phyloP scores from a whole-genome alignment of 2,797 vertebrate species.

The Acestrorhynchus altus region DNA sequence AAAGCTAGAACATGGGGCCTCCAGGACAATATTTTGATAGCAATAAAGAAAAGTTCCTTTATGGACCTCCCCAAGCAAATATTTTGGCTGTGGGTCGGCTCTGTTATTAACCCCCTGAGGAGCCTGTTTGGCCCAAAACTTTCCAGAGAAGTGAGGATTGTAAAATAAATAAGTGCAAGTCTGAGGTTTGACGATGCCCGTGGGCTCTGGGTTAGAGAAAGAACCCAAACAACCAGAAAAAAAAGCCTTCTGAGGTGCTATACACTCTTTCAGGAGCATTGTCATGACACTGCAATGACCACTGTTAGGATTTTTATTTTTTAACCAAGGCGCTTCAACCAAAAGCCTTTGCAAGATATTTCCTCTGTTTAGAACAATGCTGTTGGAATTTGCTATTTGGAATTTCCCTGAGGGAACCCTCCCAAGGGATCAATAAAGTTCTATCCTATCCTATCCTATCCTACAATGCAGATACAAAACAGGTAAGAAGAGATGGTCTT shows the following conservation, averaged over 20 bases:
- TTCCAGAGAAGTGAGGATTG: constrained; percentile 68
- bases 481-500: not conserved
- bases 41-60: constrained; percentile 75
- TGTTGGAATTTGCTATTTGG: not conserved
- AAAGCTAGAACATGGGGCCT: constrained; percentile 64
- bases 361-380: not conserved
- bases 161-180: constrained; percentile 64
- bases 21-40: constrained; percentile 78
- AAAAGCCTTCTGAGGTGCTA: constrained; percentile 13
- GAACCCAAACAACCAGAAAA: constrained; percentile 55
- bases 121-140: constrained; percentile 61
- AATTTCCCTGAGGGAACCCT: too few species aligned
- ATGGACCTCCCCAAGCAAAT: constrained; percentile 73
- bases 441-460: too few species aligned
- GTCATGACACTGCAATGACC: constrained; percentile 59
- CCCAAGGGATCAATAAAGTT: too few species aligned
- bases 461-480: not conserved
- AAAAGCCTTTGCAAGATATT: not conserved
- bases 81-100: constrained; percentile 73
- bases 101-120: constrained; percentile 72
- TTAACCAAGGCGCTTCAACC: too few species aligned
- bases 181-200: constrained; percentile 67
- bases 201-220: constrained; percentile 71
- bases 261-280: constrained; percentile 38
- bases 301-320: not conserved